Base-by-base conservation (phyloP, 2,797 vertebrate genomes). In the Arnoldichthys spilopterus region DNA sequence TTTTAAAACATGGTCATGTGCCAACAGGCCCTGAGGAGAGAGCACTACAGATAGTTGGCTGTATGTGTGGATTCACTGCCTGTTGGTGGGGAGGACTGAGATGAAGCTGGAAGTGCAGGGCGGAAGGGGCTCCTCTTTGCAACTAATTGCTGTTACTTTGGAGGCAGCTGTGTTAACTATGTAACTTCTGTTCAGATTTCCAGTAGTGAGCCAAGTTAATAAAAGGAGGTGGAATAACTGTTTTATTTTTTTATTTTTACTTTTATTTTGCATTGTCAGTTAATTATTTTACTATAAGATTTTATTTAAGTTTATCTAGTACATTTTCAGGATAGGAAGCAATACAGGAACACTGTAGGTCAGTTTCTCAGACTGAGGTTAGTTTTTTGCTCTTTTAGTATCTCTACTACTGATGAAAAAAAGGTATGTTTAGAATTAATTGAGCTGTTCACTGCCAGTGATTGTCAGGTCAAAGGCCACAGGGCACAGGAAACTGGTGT, bases 1-100 rank as follows among this genome's bases (percentile, higher is more conserved):
- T 67, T 43, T 47, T 80, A 68, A 86, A 83, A 76, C 76, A 26
- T n/a, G 77, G 58, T 77, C 71, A 53, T 78, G 72, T 68, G 71
- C 68, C 30, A 75, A 59, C 77, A 80, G 53, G 72, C 71, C 63
- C 70, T 43, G 43, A 64, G 75, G 61, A 66, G 63, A 76, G 69
- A 83, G 78, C 59, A 16, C 51, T 81, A 47, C 37, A 63, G 76
- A 83, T 83, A 84, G 66, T 79, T 40, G 56, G 40, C 20, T 58
- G 66, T 62, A 66, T 62, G 71, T 82, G 53, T 32, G 26, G 45
- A 67, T 51, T 72, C 54, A 18, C 47, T 73, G 43, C 20, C 77
- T 73, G 71, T 79, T 59, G 47, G 64, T 43, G 68, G n/a, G 51
- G 16, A 43, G 24, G 51, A 51, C 43, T 59, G 56, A 30, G 26